Conservation (phyloP, 2,113 vertebrate genomes). For the Zosterops japonicus region DNA sequence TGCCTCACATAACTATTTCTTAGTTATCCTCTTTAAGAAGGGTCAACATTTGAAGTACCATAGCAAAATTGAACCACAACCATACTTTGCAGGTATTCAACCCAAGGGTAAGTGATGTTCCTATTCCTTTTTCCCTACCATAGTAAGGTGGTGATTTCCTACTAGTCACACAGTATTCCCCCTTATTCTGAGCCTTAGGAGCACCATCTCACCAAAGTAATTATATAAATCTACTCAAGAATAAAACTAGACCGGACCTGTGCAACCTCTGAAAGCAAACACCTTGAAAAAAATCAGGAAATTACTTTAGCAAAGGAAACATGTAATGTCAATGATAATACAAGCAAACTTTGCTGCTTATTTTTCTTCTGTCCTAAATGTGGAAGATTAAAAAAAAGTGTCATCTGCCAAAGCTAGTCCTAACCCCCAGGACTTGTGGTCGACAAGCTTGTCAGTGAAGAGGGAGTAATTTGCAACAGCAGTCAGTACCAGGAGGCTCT, state of each 20-base stretch:
- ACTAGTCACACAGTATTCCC: not conserved
- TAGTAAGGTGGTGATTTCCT: not conserved
- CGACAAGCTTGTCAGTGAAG: not conserved
- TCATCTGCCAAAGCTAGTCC: not conserved
- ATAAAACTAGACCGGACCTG: not conserved
- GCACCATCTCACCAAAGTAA: not conserved
- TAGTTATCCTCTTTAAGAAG: not conserved
- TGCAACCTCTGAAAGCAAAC: not conserved
- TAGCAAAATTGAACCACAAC: not conserved
- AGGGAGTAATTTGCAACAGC: not conserved
- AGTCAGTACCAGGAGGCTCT: not conserved
- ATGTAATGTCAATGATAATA: not conserved
- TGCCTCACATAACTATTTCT: not conserved
- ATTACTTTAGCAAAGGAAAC: not conserved
- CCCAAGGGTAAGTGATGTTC: not conserved
- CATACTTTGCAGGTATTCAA: not conserved
- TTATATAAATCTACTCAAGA: not conserved
- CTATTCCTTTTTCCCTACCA: not conserved
- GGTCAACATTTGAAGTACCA: not conserved
- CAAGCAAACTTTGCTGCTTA: not conserved
- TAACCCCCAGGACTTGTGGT: not conserved
- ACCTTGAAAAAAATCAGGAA: not conserved
- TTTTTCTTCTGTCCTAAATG: not conserved
- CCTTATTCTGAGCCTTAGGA: not conserved
- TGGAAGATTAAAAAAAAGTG: not conserved